phyloP scores from a whole-genome alignment of 2,888 invertebrate species.

The Ptilodon capucinus region DNA sequence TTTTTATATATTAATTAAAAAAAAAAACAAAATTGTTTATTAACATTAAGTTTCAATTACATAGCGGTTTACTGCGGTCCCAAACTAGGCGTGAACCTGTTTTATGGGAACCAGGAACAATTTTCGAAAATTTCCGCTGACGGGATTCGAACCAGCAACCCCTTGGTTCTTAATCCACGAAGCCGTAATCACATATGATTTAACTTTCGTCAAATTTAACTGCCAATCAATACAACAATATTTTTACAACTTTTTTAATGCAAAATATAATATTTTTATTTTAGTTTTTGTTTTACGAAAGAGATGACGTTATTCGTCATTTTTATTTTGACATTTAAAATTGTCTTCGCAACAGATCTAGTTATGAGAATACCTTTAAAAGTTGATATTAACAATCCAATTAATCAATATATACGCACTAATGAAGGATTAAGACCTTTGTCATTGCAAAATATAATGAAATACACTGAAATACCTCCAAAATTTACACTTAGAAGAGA shows the following conservation, averaged over 20 bases:
- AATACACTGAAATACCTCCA: conserved; percentile 34
- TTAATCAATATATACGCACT: conserved; percentile 38
- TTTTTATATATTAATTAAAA: too few species aligned
- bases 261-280: not conserved
- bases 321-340: conserved; percentile 5
- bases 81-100: too few species aligned
- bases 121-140: too few species aligned
- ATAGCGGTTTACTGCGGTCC: too few species aligned
- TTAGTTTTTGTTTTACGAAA: not conserved
- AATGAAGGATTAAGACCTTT: conserved; percentile 27
- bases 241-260: not conserved
- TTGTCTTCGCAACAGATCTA: conserved; percentile 8
- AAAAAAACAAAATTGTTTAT: too few species aligned
- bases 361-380: conserved; percentile 22
- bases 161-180: too few species aligned
- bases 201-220: not conserved
- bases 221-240: not conserved
- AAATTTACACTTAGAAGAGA: conserved; percentile 17
- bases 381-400: conserved; percentile 15
- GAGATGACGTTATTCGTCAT: conserved; percentile 13
- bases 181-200: too few species aligned
- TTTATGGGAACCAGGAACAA: too few species aligned
- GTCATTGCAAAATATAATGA: conserved; percentile 34
- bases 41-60: too few species aligned
- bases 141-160: too few species aligned